Conservation (phyloP, 2,113 vertebrate genomes). For the Etia nguti region DNA sequence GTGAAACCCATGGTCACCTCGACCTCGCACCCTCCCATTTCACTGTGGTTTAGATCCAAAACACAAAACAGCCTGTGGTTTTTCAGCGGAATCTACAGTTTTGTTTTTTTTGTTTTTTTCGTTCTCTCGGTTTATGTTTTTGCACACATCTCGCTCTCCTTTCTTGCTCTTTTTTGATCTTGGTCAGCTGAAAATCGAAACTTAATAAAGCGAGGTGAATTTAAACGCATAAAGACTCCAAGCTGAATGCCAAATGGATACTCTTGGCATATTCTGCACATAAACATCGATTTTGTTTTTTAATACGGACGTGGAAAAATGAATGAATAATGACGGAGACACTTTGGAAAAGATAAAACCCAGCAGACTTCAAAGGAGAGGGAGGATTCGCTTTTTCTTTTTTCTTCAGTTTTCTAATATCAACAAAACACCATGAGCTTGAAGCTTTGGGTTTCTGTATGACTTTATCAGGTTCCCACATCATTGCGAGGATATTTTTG, state of each 20-base stretch:
- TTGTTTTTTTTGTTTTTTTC: neutral
- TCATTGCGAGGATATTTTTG: neutral
- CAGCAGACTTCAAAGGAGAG: neutral
- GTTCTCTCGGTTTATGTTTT: neutral
- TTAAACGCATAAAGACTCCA: neutral
- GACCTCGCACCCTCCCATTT: neutral
- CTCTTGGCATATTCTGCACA: neutral
- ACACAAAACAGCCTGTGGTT: neutral
- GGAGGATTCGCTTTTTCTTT: neutral
- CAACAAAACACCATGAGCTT: neutral
- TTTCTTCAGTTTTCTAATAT: neutral
- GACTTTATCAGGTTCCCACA: neutral
- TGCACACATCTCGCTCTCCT: neutral
- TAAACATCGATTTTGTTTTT: neutral
- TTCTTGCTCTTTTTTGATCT: neutral
- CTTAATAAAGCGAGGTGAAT: neutral
- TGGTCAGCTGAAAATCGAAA: neutral
- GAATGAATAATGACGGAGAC: neutral
- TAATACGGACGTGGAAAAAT: neutral
- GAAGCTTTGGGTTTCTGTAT: neutral
- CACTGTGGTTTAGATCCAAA: neutral
- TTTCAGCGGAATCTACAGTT: neutral
- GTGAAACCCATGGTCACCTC: neutral
- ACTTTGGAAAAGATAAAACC: neutral
- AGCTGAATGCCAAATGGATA: neutral